Evolutionary conservation across 2,113 vertebrate genomes (phyloP).

Genomic region (Aspiorhynchus laticeps): DNA sequence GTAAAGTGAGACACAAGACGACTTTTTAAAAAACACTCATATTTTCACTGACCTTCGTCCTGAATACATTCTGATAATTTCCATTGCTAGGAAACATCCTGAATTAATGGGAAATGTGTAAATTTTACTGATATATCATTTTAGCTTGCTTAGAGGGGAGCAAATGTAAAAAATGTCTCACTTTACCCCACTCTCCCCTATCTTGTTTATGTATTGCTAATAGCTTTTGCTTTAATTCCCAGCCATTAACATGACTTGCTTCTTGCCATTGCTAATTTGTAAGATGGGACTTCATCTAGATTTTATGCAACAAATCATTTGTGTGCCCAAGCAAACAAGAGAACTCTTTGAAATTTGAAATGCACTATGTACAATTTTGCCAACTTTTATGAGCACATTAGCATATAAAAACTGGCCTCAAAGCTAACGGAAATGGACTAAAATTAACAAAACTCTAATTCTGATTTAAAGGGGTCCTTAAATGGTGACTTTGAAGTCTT

Average conservation of each 20-base stretch:
- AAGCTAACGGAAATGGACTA: background rate
- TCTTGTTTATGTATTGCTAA: background rate
- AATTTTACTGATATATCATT: conserved; percentile 6
- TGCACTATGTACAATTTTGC: background rate
- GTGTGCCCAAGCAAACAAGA: background rate
- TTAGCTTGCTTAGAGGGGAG: no score
- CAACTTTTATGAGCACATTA: background rate
- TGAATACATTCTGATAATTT: conserved; percentile 34
- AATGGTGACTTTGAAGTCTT: no score
- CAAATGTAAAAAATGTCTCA: conserved; percentile 25
- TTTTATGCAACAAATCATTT: background rate
- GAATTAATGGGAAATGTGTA: conserved; percentile 18
- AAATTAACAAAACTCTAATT: background rate
- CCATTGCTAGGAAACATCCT: background rate
- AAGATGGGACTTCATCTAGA: background rate
- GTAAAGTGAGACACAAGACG: background rate
- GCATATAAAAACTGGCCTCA: background rate
- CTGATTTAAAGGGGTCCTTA: background rate
- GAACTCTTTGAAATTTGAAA: background rate
- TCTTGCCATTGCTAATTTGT: background rate
- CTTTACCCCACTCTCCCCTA: conserved; percentile 28
- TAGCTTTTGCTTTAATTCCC: background rate
- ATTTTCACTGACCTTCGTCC: conserved; percentile 22
- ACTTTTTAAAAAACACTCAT: background rate
- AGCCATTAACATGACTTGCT: background rate